These are phyloP conservation scores for Brachionus angularis DNA, from an alignment of 1,140 invertebrate species.

Conservation along the genomic window DNA sequence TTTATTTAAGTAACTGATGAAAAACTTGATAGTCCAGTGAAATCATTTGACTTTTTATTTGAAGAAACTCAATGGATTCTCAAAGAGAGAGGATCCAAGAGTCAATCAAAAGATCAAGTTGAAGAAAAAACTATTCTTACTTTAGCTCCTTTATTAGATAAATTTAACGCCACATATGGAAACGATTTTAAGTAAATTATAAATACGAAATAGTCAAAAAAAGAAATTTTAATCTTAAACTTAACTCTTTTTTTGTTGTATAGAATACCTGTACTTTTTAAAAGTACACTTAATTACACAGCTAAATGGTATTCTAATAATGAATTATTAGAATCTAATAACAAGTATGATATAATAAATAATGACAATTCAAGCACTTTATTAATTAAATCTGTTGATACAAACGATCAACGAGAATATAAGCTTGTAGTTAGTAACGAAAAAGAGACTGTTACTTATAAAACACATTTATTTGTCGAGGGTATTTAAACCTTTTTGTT, in stretches of 20 bases:
- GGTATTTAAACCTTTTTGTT: neutral
- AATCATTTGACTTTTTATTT: neutral
- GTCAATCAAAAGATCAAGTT: neutral
- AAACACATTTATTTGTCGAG: conserved; percentile 4
- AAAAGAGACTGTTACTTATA: conserved; percentile 18
- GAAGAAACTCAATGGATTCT: conserved; percentile 2
- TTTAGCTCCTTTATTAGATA: neutral
- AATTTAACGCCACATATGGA: neutral
- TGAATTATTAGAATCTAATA: neutral
- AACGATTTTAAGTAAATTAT: conserved; percentile 36
- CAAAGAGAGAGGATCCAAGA: neutral
- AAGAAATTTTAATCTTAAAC: too few relatives aligned
- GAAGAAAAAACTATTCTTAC: neutral
- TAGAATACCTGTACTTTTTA: conserved; percentile 6
- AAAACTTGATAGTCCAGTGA: neutral
- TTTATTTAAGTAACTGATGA: conserved; percentile 25
- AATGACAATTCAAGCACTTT: neutral
- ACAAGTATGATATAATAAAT: conserved; percentile 1
- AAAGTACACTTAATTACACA: neutral
- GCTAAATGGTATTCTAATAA: conserved; percentile 12
- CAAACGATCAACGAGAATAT: conserved; percentile 25
- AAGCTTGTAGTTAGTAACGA: conserved; percentile 10
- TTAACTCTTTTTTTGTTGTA: too few relatives aligned
- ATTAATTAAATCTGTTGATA: neutral
- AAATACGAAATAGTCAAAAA: too few relatives aligned